Evolutionary conservation across 2,797 vertebrate genomes (phyloP).

Genomic region (Falco columbarius): DNA sequence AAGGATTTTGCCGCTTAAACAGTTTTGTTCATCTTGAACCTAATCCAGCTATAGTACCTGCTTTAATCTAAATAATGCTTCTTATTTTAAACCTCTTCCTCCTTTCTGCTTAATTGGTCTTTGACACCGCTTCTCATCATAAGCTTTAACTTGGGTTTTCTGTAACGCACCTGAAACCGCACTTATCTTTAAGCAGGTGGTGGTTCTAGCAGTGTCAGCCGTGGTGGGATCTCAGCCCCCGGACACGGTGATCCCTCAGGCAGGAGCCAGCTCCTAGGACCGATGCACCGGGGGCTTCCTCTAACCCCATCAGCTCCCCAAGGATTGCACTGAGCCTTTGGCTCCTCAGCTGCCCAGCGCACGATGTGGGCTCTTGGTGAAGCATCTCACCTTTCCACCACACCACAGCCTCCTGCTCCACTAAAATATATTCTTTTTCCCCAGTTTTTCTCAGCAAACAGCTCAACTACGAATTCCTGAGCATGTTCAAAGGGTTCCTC

Average conservation of each 20-base stretch:
- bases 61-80: background rate
- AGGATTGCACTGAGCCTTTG: background rate
- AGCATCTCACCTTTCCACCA: background rate
- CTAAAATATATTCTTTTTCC: background rate
- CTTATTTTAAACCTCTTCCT: background rate
- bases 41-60: background rate
- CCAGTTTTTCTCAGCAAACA: background rate
- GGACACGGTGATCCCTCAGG: rapidly evolving
- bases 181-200: background rate
- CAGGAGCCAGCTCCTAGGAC: background rate
- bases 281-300: background rate
- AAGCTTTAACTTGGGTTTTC: background rate
- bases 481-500: background rate
- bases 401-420: background rate
- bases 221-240: background rate
- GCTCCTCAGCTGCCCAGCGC: background rate
- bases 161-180: rapidly evolving
- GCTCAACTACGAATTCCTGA: background rate
- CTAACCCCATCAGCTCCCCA: background rate
- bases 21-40: background rate
- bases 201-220: background rate
- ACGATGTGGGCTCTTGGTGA: background rate
- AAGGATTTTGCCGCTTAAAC: background rate
- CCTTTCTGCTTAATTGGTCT: background rate
- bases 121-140: background rate